Evolutionary conservation across 2,113 vertebrate species (phyloP).

Genomic region (Erythrolamprus reginae): DNA sequence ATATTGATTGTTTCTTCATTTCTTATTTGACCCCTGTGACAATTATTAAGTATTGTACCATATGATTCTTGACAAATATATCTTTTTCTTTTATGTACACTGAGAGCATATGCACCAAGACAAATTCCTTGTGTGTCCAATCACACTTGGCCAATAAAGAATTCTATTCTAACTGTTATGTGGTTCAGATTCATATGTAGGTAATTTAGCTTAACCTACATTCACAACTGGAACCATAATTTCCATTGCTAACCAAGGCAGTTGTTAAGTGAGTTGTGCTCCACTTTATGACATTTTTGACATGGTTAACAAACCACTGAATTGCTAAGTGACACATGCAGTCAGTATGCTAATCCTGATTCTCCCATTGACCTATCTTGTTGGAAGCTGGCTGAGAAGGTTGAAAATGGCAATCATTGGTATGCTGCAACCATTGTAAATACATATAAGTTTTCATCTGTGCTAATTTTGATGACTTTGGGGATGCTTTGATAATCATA

Average conservation of each 20-base stretch:
- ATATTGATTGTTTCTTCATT: too few relatives aligned
- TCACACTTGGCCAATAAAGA: too few relatives aligned
- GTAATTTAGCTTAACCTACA: neutral
- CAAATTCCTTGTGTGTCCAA: too few relatives aligned
- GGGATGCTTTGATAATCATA: neutral
- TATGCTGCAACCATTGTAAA: neutral
- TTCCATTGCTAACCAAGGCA: neutral
- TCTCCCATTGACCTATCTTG: neutral
- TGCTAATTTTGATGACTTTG: neutral
- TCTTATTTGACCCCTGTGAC: too few relatives aligned
- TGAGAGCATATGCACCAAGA: too few relatives aligned
- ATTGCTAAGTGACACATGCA: neutral
- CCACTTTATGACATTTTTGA: neutral
- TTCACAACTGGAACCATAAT: neutral
- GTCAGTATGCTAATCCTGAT: neutral
- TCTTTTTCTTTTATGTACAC: too few relatives aligned
- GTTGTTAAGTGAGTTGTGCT: neutral
- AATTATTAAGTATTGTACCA: too few relatives aligned
- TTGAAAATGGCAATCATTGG: neutral
- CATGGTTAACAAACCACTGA: neutral
- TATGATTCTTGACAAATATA: too few relatives aligned
- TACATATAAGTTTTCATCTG: neutral
- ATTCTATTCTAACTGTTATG: too few relatives aligned
- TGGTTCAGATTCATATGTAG: neutral
- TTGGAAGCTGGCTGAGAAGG: neutral